Conservation (phyloP, 37 sponge, comb jelly and placozoan genomes). For the Lycopodina hypogea region DNA sequence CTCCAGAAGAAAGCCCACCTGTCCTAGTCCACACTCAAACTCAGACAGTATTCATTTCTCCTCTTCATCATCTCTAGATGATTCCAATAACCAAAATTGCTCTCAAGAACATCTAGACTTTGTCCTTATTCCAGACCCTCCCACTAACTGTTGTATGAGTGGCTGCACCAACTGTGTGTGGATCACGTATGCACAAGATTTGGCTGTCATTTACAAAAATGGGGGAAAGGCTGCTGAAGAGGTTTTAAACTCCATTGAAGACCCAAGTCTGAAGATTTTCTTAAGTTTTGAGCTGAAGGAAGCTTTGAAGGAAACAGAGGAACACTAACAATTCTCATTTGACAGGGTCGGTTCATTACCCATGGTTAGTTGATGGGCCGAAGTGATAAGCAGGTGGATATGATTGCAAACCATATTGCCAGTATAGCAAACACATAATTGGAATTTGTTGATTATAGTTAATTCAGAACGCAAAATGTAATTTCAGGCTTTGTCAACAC, state of each 20-base stretch:
- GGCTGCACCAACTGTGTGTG: slow-evolving; percentile 95
- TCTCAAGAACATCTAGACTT: background rate
- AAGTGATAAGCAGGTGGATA: too few relatives aligned
- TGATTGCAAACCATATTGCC: too few relatives aligned
- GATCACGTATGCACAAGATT: slow-evolving; percentile 74
- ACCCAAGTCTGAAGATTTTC: slow-evolving; percentile 81
- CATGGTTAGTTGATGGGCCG: too few relatives aligned
- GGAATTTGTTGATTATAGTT: too few relatives aligned
- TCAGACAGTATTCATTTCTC: background rate
- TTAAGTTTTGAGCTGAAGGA: slow-evolving; percentile 76
- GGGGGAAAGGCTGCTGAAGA: slow-evolving; percentile 43
- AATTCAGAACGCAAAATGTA: too few relatives aligned
- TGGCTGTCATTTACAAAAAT: slow-evolving; percentile 50
- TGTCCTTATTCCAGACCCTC: slow-evolving; percentile 56
- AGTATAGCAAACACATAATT: too few relatives aligned
- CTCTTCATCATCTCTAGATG: background rate
- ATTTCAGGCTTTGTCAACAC: too few relatives aligned
- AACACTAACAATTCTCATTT: background rate
- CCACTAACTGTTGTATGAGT: slow-evolving; percentile 82
- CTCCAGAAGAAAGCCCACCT: background rate
- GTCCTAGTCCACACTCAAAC: background rate
- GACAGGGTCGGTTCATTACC: too few relatives aligned
- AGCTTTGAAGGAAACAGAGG: background rate
- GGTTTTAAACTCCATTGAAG: slow-evolving; percentile 65
- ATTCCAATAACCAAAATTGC: background rate